Percentiles rank a stretch among this genome's conserved stretches.
Conservation (phyloP, 1,140 invertebrate genomes). For the Lepidurus couesii region DNA sequence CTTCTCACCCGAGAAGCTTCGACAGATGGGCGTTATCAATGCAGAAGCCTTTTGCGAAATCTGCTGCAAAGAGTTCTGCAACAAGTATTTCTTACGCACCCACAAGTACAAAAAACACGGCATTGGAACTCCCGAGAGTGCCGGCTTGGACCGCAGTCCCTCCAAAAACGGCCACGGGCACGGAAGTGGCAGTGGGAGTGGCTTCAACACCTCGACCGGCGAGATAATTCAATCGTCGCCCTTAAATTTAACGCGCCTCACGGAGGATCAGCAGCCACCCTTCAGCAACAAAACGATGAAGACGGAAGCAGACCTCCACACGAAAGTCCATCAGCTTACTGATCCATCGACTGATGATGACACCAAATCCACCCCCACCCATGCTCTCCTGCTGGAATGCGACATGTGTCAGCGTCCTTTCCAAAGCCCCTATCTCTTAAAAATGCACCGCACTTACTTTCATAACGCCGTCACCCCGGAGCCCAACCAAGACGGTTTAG, state of each 20-base stretch:
- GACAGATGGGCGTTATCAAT: conserved; percentile 71
- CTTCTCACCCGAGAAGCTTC: conserved; percentile 55
- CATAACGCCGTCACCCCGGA: conserved; percentile 40
- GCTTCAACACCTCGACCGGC: conserved; percentile 42
- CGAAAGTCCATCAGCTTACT: conserved; percentile 33
- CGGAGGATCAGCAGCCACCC: background rate
- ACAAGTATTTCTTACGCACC: conserved; percentile 87
- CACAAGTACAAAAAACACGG: conserved; percentile 83
- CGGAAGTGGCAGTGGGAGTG: conserved; percentile 46
- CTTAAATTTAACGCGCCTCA: conserved; percentile 52
- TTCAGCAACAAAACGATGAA: background rate
- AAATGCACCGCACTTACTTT: conserved; percentile 51
- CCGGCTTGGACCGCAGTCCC: conserved; percentile 41
- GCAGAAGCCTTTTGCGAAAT: conserved; percentile 87
- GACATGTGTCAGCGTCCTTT: conserved; percentile 53
- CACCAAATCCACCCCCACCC: conserved; percentile 1
- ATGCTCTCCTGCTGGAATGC: conserved; percentile 44
- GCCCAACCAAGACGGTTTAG: background rate
- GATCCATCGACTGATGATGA: background rate
- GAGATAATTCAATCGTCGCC: conserved; percentile 56
- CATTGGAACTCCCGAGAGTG: conserved; percentile 53
- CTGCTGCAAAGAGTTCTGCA: conserved; percentile 91
- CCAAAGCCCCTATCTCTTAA: conserved; percentile 51
- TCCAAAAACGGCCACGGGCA: conserved; percentile 45
- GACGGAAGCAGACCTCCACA: background rate